Percentiles rank a stretch among this genome's conserved stretches.
Conservation (phyloP, 64 coral and sea anemone genomes). For the Montipora sp. region DNA sequence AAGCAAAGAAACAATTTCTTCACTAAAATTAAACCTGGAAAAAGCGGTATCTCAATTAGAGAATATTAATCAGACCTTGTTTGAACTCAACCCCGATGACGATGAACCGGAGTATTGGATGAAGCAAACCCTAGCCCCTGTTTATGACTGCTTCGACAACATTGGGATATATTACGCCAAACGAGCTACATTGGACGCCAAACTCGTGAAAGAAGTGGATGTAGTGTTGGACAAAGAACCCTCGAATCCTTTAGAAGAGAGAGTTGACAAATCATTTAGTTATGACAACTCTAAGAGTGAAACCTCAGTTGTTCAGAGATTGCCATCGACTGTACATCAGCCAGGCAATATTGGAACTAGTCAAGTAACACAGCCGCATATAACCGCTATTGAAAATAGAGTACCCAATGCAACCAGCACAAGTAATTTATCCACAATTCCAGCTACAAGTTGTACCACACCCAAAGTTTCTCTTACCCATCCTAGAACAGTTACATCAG, state of each 20-base stretch:
- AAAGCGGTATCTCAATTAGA: slow-evolving; percentile 37
- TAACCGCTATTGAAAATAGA: slow-evolving; percentile 27
- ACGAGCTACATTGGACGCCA: slow-evolving; percentile 17
- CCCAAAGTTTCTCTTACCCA: slow-evolving; percentile 38
- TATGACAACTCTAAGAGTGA: slow-evolving; percentile 19
- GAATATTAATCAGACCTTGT: slow-evolving; percentile 30
- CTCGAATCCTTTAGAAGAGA: slow-evolving; percentile 24
- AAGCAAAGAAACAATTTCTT: slow-evolving; percentile 15
- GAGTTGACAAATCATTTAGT: slow-evolving; percentile 20
- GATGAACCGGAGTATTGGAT: slow-evolving; percentile 40
- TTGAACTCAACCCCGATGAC: slow-evolving; percentile 44
- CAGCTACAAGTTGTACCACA: slow-evolving; percentile 35
- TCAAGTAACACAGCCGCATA: neutral
- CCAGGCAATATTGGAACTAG: slow-evolving; percentile 21
- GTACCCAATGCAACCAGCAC: neutral
- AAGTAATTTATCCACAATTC: slow-evolving; percentile 15
- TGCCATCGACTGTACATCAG: neutral
- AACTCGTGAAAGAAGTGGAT: slow-evolving; percentile 27
- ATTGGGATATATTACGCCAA: slow-evolving; percentile 28
- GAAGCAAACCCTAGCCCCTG: slow-evolving; percentile 25
- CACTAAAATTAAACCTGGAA: slow-evolving; percentile 32
- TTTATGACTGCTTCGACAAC: slow-evolving; percentile 26
- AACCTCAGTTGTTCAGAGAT: neutral
- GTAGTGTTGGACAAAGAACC: slow-evolving; percentile 7
- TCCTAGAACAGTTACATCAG: slow-evolving; percentile 35